Conservation (phyloP, 2,888 invertebrate genomes). For the Parnassius smintheus region DNA sequence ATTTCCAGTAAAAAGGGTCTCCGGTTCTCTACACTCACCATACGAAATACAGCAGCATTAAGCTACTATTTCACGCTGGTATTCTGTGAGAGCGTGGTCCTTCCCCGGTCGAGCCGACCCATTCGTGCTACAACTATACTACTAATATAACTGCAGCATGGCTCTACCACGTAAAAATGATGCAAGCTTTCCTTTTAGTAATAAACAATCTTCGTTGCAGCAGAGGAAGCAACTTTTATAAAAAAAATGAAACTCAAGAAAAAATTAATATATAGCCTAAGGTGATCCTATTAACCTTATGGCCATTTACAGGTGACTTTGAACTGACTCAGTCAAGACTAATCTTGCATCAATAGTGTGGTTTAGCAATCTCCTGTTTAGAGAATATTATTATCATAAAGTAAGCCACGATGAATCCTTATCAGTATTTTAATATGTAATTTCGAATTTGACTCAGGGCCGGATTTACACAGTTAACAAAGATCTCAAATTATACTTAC, state of each 20-base stretch:
- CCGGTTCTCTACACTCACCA: no score
- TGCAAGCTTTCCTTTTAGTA: not conserved
- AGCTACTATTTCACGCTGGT: no score
- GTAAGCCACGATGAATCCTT: conserved; percentile 2
- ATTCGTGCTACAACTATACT: no score
- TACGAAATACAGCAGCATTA: no score
- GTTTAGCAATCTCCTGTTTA: conserved; percentile 22
- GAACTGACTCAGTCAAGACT: conserved; percentile 11
- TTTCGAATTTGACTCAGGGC: no score
- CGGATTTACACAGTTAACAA: no score
- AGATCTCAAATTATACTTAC: no score
- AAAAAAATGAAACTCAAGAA: conserved; percentile 15
- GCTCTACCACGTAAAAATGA: no score
- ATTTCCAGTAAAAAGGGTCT: no score
- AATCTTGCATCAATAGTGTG: conserved; percentile 9
- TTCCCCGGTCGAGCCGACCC: no score
- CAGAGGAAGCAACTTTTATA: not conserved
- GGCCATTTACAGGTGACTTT: conserved; percentile 19
- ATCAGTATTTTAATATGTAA: not conserved
- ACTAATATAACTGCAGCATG: no score
- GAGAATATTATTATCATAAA: conserved; percentile 17
- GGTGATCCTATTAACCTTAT: conserved; percentile 20
- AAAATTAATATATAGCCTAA: conserved; percentile 8
- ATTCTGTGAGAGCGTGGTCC: no score
- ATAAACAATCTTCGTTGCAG: not conserved